Evolutionary conservation across 2,888 invertebrate genomes (phyloP).

Genomic region (Melanotus villosus): DNA sequence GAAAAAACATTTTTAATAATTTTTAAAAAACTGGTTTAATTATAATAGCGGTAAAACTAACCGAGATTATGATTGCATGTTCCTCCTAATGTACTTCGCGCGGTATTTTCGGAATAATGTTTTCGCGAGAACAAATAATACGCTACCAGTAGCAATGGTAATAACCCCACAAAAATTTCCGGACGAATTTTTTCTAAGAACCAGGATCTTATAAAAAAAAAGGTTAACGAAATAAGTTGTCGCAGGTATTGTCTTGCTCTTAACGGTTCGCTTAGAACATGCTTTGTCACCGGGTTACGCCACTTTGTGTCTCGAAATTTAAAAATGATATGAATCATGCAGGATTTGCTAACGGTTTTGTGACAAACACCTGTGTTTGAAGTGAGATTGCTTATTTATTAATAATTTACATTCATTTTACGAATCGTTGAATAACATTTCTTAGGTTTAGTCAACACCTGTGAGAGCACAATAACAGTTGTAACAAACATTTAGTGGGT

Average conservation of each 20-base stretch:
- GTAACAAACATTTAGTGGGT: no score
- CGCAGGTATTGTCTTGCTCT: conserved; percentile 12
- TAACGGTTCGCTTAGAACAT: conserved; percentile 22
- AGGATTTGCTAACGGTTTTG: conserved; percentile 32
- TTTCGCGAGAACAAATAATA: conserved; percentile 8
- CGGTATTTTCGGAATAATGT: neutral
- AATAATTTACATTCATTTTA: conserved; percentile 20
- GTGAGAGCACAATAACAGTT: no score
- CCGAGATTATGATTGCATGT: neutral
- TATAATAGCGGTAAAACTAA: neutral
- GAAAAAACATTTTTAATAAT: no score
- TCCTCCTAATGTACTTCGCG: neutral
- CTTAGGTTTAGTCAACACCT: neutral
- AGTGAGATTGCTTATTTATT: conserved; percentile 28
- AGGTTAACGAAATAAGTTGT: conserved; percentile 5
- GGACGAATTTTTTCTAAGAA: conserved; percentile 21
- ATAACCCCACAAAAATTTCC: neutral
- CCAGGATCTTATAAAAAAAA: conserved; percentile 1
- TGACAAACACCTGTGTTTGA: conserved; percentile 23
- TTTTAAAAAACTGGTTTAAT: neutral
- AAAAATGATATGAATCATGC: conserved; percentile 35
- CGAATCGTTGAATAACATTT: neutral
- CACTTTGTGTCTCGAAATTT: conserved; percentile 37
- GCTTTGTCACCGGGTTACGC: conserved; percentile 41
- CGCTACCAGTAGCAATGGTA: neutral